Evolutionary conservation across 2,888 invertebrate genomes (phyloP).

Genomic region (Caenorhabditis auriculariae): DNA sequence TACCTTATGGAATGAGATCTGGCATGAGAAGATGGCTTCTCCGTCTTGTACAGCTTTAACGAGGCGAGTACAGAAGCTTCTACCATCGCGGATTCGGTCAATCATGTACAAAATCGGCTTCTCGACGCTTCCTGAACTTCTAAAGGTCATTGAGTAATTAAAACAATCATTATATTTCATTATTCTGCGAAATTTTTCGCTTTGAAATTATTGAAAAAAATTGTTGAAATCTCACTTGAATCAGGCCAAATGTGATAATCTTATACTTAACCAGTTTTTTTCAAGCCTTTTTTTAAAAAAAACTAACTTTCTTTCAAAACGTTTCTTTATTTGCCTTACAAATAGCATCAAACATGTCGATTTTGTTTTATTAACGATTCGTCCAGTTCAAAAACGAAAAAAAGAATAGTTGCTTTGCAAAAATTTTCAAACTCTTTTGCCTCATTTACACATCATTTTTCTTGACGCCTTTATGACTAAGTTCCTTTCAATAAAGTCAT

Average conservation of each 20-base stretch:
- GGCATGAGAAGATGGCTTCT: slow-evolving; percentile 63
- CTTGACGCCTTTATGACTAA: neutral
- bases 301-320: slow-evolving; percentile 3
- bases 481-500: neutral
- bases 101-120: slow-evolving; percentile 65
- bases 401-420: neutral
- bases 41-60: slow-evolving; percentile 66
- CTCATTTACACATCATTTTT: no score
- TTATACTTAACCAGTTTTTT: neutral
- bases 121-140: slow-evolving; percentile 37
- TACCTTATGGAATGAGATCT: slow-evolving; percentile 48
- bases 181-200: no score
- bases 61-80: slow-evolving; percentile 64
- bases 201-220: no score
- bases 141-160: no score
- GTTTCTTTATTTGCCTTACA: neutral
- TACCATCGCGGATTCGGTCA: slow-evolving; percentile 65
- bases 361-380: neutral
- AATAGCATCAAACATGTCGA: neutral
- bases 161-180: no score
- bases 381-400: neutral
- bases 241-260: no score
- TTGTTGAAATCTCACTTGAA: no score
- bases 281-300: slow-evolving; percentile 5
- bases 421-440: no score